These are phyloP conservation scores for Eleginops maclovinus DNA, from an alignment of 2,113 vertebrate species.

Conservation along the genomic window DNA sequence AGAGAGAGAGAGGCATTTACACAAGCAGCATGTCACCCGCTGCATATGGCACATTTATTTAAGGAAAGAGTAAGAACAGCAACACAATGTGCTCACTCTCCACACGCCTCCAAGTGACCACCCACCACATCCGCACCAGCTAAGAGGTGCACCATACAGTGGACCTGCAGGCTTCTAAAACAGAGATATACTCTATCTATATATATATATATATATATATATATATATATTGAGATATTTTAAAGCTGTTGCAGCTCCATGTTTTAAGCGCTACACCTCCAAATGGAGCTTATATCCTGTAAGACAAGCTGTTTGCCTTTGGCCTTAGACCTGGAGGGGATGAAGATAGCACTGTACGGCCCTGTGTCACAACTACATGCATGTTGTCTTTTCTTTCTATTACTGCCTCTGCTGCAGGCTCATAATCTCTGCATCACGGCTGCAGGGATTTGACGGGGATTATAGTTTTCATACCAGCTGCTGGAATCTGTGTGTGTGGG, in stretches of 20 bases:
- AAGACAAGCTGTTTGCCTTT: slow-evolving; percentile 68
- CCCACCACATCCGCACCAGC: slow-evolving; percentile 67
- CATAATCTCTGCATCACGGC: slow-evolving; percentile 50
- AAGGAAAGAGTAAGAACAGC: slow-evolving; percentile 77
- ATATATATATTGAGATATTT: slow-evolving; percentile 33
- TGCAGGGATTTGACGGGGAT: slow-evolving; percentile 69
- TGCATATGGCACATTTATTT: slow-evolving; percentile 79
- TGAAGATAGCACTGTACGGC: slow-evolving; percentile 23
- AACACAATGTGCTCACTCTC: slow-evolving; percentile 72
- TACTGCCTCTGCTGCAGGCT: slow-evolving; percentile 47
- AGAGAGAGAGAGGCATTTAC: slow-evolving; percentile 21
- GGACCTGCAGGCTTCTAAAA: slow-evolving; percentile 40
- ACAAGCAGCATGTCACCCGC: slow-evolving; percentile 57
- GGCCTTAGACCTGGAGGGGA: slow-evolving; percentile 30
- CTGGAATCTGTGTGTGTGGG: slow-evolving; percentile 40
- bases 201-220: too few species aligned
- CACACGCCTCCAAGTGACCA: slow-evolving; percentile 68
- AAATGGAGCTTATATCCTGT: slow-evolving; percentile 32
- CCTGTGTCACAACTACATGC: slow-evolving; percentile 15
- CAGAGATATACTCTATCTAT: slow-evolving; percentile 18
- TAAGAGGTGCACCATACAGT: slow-evolving; percentile 28
- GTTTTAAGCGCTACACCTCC: background rate
- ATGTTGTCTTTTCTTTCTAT: slow-evolving; percentile 60
- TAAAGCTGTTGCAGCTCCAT: slow-evolving; percentile 35
- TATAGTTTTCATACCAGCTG: slow-evolving; percentile 67